Evolutionary conservation across 2,113 vertebrate species (phyloP).

Genomic region (Thamnophis sirtalis): DNA sequence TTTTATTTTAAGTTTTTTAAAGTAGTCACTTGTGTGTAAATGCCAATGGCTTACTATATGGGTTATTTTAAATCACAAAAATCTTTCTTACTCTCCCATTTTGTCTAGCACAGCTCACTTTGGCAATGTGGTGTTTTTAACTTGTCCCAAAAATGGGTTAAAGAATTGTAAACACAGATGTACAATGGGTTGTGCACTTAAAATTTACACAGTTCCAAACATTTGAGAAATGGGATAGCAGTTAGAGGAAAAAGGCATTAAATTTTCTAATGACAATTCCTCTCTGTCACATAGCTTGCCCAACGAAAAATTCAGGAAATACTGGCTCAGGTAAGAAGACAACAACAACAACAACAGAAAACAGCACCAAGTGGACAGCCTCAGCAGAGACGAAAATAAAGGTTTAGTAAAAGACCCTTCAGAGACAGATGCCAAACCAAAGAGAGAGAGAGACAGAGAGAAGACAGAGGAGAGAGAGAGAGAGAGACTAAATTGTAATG

Average conservation of each 20-base stretch:
- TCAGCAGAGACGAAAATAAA: constrained; percentile 88
- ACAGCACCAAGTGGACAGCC: constrained; percentile 79
- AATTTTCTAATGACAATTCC: constrained; percentile 17
- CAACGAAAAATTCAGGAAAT: constrained; percentile 99
- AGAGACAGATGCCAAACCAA: constrained; percentile 84
- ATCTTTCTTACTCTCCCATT: neutral
- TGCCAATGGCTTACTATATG: neutral
- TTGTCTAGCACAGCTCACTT: neutral
- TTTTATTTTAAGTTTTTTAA: neutral
- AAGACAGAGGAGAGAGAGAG: constrained; percentile 86
- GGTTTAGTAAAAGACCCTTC: constrained; percentile 74
- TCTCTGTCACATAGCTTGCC: constrained; percentile 78
- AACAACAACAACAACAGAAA: constrained; percentile 86
- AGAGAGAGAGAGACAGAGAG: constrained; percentile 88
- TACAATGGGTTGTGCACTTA: neutral
- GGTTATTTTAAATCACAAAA: neutral
- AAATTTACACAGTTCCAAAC: neutral
- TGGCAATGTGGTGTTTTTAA: neutral
- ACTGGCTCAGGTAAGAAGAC: constrained; percentile 94
- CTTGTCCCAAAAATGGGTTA: neutral
- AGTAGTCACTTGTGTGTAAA: neutral
- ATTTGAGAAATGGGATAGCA: neutral
- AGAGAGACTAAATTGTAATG: constrained; percentile 65
- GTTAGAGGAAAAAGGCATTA: neutral
- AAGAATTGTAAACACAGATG: neutral